Evolutionary conservation across 2,113 vertebrate species (phyloP).

Genomic region (Ochotona curzoniae): DNA sequence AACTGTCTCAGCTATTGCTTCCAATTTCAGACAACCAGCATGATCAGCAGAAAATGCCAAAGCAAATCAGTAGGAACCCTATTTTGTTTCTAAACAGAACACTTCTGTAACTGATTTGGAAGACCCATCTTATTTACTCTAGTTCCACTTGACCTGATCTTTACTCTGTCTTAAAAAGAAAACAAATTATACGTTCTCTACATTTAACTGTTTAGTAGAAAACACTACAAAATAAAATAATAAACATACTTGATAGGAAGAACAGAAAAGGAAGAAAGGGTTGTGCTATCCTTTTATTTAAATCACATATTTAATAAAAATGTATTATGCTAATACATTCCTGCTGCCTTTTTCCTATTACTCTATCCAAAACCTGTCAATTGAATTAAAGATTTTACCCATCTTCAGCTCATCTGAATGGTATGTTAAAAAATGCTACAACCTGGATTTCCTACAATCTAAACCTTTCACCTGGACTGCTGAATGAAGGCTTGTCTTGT

Average conservation of each 20-base stretch:
- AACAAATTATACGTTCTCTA: not conserved
- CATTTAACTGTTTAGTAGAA: not conserved
- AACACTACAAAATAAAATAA: not conserved
- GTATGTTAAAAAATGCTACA: not conserved
- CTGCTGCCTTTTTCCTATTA: not conserved
- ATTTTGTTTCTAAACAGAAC: slow-evolving; percentile 36
- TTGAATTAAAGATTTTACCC: not conserved
- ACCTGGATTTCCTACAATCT: not conserved
- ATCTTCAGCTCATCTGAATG: not conserved
- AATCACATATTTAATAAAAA: not conserved
- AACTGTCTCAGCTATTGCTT: slow-evolving; percentile 2
- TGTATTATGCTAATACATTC: not conserved
- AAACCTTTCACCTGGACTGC: not conserved
- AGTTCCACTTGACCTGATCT: not conserved
- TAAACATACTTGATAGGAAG: not conserved
- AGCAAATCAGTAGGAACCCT: not conserved
- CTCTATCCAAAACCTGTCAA: not conserved
- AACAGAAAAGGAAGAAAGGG: not conserved
- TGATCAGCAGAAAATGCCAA: not conserved
- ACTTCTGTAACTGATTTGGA: not conserved
- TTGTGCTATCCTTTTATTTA: not conserved
- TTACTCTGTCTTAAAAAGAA: not conserved
- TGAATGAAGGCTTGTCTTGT: slow-evolving; percentile 31
- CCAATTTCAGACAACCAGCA: not conserved
- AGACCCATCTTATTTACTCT: slow-evolving; percentile 53